Evolutionary conservation across 2,797 vertebrate genomes (phyloP), one percentile per base, ranked within the genome.

Genomic region (Falco berigora): DNA sequence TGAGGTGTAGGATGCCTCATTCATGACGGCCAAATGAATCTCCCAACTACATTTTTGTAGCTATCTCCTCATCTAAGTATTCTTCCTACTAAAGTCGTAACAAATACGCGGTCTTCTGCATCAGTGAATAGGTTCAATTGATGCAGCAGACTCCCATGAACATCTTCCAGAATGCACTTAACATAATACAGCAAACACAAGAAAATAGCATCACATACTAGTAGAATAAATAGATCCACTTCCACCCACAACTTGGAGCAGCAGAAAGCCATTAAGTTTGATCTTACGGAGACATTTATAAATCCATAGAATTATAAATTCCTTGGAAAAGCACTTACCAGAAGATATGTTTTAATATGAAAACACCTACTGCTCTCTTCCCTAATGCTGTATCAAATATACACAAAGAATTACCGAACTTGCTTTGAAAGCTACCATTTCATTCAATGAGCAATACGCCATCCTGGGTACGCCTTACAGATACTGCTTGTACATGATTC

Each of bases 221-320:
- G 82, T 1, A 78, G 52, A 84, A 93, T 59, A 95, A 94, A 91
- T 53, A 89, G 81, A 94, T n/a, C 71, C 52, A 25, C 71, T 75
- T 14, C 80, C 63, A 73, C 78, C 77, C 86, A 86, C 86, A n/a
- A 34, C 49, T 17, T 62, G 58, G 34, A 92, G 76, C 20, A 71
- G 87, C 82, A 77, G 76, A 49, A 90, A 88, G 32, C 34, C 50
- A 40, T 53, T 34, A 46, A 56, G 42, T 75, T 15, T 67, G 85
- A 80, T 74, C 75, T 76, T 52, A 19, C 0, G 56, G 36, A 38
- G 50, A 62, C 40, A 32, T 53, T 69, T 63, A 47, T 20, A 75
- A 93, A 92, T 50, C n/a, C 61, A 71, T 0, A 63, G 56, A 52
- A 78, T 75, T 78, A 68, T 10, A 27, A 73, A 86, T 34, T 84